Evolutionary conservation across 1,140 invertebrate genomes (phyloP), one percentile per base, ranked within the genome.

Genomic region (Drosophila kanapiae): DNA sequence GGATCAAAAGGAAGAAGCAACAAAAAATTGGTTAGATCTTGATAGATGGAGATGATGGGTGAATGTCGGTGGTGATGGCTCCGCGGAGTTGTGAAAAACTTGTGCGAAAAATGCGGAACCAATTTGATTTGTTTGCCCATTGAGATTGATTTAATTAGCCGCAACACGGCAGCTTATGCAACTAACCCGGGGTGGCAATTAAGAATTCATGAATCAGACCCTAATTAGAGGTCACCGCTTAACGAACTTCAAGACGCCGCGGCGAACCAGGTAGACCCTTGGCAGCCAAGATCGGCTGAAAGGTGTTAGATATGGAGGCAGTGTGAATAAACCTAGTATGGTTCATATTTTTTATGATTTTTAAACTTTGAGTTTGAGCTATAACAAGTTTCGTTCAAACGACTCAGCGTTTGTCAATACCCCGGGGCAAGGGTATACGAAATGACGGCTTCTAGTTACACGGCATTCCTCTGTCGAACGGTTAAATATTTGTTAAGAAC

Each of bases 401-500:
- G 14, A 16, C n/a, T 40, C 4, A 8, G 18, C 27, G 31, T 33
- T 23, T 23, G 29, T 14, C 8, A 23, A 45, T 29, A 8, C 23
- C 27, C 33, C 16, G 14, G 33, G 16, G 27, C 23, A 9, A 16
- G 49, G 13, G 48, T 42, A 51, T 56, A n/a, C 6, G 57, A 57
- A 68, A 60, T 74, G 62, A 57, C 62, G 42, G n/a, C 42, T 53
- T 59, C 40, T 14, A 35, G 62, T 42, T 75, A 18, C 61, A 60
- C 62, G 60, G 43, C 79, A 71, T 63, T 47, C 42, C 53, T 57
- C 60, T 48, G 70, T 40, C 29, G 74, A 87, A 87, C 79, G 68
- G 65, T 87, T 86, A 82, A 79, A 82, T 78, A 85, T 78, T 85
- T 82, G 82, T 63, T 13, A 18, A 47, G 69, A 75, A 64, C 67